Conservation (phyloP, 2,113 vertebrate genomes). For the Hydropotes inermis region DNA sequence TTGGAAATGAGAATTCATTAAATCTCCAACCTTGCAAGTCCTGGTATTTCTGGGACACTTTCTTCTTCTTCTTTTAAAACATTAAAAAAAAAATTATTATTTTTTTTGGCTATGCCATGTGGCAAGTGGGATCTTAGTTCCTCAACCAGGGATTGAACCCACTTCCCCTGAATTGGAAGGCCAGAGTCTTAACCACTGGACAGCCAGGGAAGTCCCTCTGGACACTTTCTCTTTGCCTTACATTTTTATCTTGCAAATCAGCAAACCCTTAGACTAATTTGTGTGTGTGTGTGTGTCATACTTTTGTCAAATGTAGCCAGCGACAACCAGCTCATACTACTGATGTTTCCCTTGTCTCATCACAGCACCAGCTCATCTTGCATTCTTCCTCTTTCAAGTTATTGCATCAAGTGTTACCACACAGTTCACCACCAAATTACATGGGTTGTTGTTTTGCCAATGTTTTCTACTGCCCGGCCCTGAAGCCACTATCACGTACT, state of each 20-base stretch:
- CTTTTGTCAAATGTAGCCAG: not conserved
- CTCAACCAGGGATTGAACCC: not conserved
- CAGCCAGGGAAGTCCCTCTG: not conserved
- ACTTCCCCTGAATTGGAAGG: not conserved
- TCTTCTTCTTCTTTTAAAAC: not conserved
- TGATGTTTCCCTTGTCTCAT: not conserved
- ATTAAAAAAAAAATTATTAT: not conserved
- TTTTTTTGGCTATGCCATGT: not conserved
- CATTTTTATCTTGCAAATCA: constrained; percentile 14
- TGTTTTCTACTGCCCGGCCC: not conserved
- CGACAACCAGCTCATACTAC: not conserved
- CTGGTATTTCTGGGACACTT: not conserved
- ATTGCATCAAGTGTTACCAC: not conserved
- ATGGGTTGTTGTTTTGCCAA: not conserved
- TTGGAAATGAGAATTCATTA: not conserved
- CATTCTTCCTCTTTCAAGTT: not conserved
- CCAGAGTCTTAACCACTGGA: not conserved
- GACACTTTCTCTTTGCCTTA: not conserved
- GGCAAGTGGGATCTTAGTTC: not conserved
- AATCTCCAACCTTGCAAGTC: not conserved
- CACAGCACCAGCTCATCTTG: not conserved
- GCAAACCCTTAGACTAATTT: not conserved
- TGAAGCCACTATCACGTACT: not conserved
- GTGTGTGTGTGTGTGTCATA: not conserved
- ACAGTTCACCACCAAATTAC: not conserved